Percentiles rank a stretch among this genome's conserved stretches.
Conservation (phyloP, 2,797 vertebrate species). For the Hippopotamyrus pictus region DNA sequence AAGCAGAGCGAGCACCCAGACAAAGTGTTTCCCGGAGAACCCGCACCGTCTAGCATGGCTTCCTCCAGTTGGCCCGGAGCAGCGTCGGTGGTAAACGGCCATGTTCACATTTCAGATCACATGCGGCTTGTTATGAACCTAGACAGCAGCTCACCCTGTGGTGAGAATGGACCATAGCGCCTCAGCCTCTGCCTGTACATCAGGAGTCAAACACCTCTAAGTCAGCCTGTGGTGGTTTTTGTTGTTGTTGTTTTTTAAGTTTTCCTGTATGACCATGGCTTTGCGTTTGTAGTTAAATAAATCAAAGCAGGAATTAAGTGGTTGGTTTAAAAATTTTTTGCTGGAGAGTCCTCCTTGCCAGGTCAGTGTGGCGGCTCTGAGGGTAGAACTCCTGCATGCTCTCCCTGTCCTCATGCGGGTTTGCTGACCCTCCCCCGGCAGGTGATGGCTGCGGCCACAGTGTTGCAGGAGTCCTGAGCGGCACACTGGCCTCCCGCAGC, state of each 20-base stretch:
- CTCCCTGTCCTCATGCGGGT: neutral
- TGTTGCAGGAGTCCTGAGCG: conserved; percentile 62
- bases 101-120: neutral
- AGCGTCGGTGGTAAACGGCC: neutral
- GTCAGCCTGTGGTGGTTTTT: neutral
- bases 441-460: conserved; percentile 78
- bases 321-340: neutral
- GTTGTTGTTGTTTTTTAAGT: neutral
- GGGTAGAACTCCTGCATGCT: neutral
- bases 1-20: neutral
- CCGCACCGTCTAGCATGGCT: neutral
- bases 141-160: too few relatives aligned
- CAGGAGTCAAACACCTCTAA: neutral
- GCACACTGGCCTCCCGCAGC: conserved; percentile 75
- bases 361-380: neutral
- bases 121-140: neutral
- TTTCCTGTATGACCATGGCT: neutral
- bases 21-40: neutral
- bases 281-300: neutral
- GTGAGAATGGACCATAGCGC: neutral
- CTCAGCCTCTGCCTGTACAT: neutral
- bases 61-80: neutral
- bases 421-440: conserved; percentile 33
- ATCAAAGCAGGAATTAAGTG: neutral
- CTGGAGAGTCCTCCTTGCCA: neutral